These are phyloP conservation scores for Nothobranchius kuhntae DNA, from an alignment of 2,113 vertebrate species.

Conservation along the genomic window DNA sequence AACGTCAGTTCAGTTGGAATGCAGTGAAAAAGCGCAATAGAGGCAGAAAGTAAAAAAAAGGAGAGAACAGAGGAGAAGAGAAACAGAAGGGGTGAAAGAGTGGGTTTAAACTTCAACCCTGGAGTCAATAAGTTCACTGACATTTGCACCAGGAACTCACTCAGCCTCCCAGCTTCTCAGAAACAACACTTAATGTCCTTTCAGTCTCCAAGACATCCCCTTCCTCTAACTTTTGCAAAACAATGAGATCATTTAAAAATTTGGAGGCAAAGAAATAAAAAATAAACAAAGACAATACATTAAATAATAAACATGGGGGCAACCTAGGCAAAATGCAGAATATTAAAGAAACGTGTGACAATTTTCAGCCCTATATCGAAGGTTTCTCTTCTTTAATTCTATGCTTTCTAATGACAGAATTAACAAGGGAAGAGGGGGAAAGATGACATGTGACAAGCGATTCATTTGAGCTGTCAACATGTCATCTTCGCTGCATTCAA, in stretches of 20 bases:
- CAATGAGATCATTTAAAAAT: constrained; percentile 56
- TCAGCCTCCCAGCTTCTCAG: constrained; percentile 60
- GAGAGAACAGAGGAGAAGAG: constrained; percentile 24
- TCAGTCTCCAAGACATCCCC: constrained; percentile 49
- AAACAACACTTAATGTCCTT: constrained; percentile 49
- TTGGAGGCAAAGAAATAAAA: constrained; percentile 16
- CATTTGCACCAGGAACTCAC: constrained; percentile 71
- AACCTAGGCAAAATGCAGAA: constrained; percentile 36
- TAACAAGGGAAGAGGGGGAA: constrained; percentile 49
- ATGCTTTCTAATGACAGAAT: constrained; percentile 63
- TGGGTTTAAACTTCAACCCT: constrained; percentile 67
- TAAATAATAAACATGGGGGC: constrained; percentile 16
- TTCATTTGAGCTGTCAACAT: constrained; percentile 78
- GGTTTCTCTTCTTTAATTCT: constrained; percentile 48
- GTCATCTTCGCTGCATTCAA: constrained; percentile 73
- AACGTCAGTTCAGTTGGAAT: background rate
- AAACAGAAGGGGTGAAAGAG: constrained; percentile 34
- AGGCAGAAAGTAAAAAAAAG: constrained; percentile 23
- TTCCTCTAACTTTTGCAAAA: constrained; percentile 46
- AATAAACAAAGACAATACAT: background rate
- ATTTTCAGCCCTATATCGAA: constrained; percentile 40
- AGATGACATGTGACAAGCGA: constrained; percentile 70
- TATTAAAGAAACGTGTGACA: constrained; percentile 27
- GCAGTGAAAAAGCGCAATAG: constrained; percentile 1
- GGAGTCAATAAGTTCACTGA: constrained; percentile 75